Base-by-base conservation (phyloP, 35 echinoderm and acorn worm species). In the Holothuria glaberrima region DNA sequence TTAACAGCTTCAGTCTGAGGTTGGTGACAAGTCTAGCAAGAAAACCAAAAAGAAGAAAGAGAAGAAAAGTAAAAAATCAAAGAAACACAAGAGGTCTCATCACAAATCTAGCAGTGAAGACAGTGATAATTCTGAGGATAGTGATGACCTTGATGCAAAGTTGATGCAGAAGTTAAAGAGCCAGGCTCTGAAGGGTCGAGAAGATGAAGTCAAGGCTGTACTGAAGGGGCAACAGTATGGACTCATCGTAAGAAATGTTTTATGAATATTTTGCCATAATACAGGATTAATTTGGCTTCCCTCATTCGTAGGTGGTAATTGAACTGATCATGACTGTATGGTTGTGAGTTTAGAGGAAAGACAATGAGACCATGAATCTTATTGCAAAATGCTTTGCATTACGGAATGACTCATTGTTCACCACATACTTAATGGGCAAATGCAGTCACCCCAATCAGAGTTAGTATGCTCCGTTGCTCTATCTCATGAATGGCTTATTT, bases 31-130 rank as follows among this genome's bases (percentile, higher is more conserved):
- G 59, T 91, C 87, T 68, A 84, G 75, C 24, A 91, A 94, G 69
- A 90, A 94, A 60, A 41, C 59, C 20, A 87, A 89, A 50, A 88
- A 92, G 60, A 88, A 83, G 32, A 96, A 93, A 54, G 86, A 75
- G 27, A 80, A 83, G 88, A 90, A 94, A 58, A 74, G 86, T 71
- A 88, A 88, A 70, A 92, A 58, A 59, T 82, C 54, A 70, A 59
- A 84, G 29, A 92, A 92, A 89, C 85, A 92, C 16, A 95, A 90
- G 65, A 96, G 79, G 77, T 92, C 90, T 30, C 61, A 77, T 35
- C 59, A 73, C 21, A 69, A 75, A 10, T 83, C 75, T 12, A 92
- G 82, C 31, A 84, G 68, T 58, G 88, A 90, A n/a, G 90, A 88
- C 38, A 88, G 89, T 38, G 65, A 89, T 14, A 78, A 75, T 58